Evolutionary conservation across 2,888 invertebrate species (phyloP).

Genomic region (Eupithecia exiguata): DNA sequence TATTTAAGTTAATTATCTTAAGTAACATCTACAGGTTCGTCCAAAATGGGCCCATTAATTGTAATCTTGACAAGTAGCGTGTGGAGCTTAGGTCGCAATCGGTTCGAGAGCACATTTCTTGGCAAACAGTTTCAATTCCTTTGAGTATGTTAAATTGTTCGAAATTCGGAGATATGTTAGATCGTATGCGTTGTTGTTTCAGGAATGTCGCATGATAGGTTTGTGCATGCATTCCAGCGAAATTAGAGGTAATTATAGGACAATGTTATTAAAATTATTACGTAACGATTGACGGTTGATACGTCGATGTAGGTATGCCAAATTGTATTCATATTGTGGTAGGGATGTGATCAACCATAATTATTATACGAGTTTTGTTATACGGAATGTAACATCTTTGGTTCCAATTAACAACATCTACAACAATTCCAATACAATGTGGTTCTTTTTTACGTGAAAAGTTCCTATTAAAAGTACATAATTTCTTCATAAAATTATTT

Average conservation of each 20-base stretch:
- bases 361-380: not conserved
- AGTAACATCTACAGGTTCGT: conserved; percentile 5
- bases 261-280: not conserved
- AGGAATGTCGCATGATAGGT: conserved; percentile 6
- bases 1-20: conserved; percentile 3
- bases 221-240: not conserved
- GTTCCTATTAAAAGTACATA: not conserved
- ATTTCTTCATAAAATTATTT: not conserved
- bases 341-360: not conserved
- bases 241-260: not conserved
- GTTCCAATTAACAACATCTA: not conserved
- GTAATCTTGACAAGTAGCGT: conserved; percentile 17
- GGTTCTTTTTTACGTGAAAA: not conserved
- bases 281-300: not conserved
- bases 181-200: conserved; percentile 17
- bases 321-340: not conserved
- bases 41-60: conserved; percentile 7
- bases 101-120: conserved; percentile 23
- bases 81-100: conserved; percentile 21
- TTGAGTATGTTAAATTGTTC: conserved; percentile 13
- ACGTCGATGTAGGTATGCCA: not conserved
- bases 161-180: conserved; percentile 22
- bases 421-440: not conserved
- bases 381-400: not conserved
- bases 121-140: conserved; percentile 29